A percentile compares a stretch with the other conserved stretches of the same genome.
These are phyloP conservation scores for Gerris lacustris DNA, from an alignment of 2,888 invertebrate genomes.

Conservation along the genomic window DNA sequence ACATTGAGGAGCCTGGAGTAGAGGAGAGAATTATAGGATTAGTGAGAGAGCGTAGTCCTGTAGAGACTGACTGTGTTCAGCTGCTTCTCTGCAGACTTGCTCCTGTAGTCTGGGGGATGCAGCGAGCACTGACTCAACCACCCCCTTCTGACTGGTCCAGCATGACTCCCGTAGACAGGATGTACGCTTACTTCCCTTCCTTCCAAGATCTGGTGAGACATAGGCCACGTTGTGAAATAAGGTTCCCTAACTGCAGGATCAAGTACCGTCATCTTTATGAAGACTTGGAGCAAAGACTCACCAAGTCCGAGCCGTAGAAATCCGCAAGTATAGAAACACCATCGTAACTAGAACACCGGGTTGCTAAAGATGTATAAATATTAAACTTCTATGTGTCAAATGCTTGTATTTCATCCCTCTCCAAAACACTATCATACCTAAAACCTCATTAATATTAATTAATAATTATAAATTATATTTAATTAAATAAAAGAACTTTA, in stretches of 20 bases:
- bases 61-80: slow-evolving; percentile 50
- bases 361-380: no score
- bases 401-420: no score
- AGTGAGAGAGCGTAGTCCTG: slow-evolving; percentile 43
- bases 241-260: slow-evolving; percentile 24
- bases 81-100: slow-evolving; percentile 63
- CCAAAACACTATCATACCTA: no score
- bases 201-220: slow-evolving; percentile 47
- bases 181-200: slow-evolving; percentile 52
- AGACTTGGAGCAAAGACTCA: not conserved
- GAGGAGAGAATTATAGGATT: slow-evolving; percentile 6
- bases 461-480: no score
- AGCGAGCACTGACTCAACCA: slow-evolving; percentile 44
- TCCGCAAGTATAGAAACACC: no score
- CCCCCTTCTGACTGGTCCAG: slow-evolving; percentile 20
- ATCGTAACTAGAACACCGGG: no score
- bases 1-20: not conserved
- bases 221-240: slow-evolving; percentile 46
- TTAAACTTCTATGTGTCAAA: no score
- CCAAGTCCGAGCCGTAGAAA: no score
- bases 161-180: slow-evolving; percentile 34
- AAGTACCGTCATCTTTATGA: slow-evolving; percentile 8
- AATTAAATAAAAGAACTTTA: no score
- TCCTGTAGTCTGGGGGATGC: slow-evolving; percentile 65
- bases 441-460: no score